A percentile compares a stretch with the other conserved stretches of the same genome.
Evolutionary conservation across 2,113 vertebrate genomes (phyloP).

Genomic region (Bufo gargarizans): DNA sequence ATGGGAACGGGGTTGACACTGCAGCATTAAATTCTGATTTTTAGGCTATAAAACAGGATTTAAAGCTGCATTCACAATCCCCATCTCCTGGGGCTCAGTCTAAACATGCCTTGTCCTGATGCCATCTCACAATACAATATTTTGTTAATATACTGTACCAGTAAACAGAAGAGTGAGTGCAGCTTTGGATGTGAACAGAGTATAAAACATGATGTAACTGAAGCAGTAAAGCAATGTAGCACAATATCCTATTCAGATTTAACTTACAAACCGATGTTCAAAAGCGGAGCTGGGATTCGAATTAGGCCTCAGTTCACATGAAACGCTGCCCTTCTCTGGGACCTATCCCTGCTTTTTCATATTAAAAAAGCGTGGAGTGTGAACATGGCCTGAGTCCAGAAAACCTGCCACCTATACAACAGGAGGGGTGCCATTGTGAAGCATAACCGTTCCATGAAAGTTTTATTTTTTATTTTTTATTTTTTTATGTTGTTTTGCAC

Average conservation of each 20-base stretch:
- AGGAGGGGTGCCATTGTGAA: background rate
- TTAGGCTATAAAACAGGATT: too few relatives aligned
- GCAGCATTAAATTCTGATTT: too few relatives aligned
- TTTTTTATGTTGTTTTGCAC: conserved; percentile 76
- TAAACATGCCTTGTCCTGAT: too few relatives aligned
- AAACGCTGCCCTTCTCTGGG: background rate
- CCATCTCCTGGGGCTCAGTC: too few relatives aligned
- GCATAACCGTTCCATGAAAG: conserved; percentile 45
- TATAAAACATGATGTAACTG: background rate
- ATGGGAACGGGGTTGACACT: too few relatives aligned
- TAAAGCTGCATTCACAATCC: too few relatives aligned
- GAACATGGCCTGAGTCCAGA: background rate
- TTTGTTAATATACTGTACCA: too few relatives aligned
- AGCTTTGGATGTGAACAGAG: background rate
- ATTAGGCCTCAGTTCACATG: background rate
- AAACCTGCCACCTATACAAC: background rate
- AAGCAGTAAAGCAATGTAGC: background rate
- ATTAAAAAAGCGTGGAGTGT: background rate
- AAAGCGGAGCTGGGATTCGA: too few relatives aligned
- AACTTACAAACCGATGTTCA: background rate
- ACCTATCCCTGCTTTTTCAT: background rate
- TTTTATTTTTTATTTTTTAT: conserved; percentile 57
- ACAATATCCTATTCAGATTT: background rate
- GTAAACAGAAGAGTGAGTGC: background rate
- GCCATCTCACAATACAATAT: too few relatives aligned